phyloP scores from a whole-genome alignment of 2,888 invertebrate species.

The Escarpia spicata region DNA sequence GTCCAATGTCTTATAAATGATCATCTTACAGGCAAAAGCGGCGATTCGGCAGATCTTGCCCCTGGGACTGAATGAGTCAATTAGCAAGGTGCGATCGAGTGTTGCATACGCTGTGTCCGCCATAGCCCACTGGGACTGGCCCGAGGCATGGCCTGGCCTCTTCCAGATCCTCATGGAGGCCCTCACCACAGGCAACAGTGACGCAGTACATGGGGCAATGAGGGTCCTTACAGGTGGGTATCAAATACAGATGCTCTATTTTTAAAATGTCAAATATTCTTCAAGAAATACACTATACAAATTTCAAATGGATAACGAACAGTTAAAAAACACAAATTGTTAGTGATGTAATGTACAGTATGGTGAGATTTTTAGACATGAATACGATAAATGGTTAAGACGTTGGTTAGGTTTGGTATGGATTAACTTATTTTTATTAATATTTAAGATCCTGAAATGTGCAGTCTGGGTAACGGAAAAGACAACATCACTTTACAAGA shows the following conservation, averaged over 20 bases:
- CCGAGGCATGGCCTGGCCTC: constrained; percentile 76
- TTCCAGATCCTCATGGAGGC: constrained; percentile 76
- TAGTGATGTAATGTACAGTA: too few relatives aligned
- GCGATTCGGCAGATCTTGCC: constrained; percentile 75
- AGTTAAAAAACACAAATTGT: too few relatives aligned
- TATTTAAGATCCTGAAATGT: too few relatives aligned
- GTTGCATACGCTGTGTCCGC: constrained; percentile 78
- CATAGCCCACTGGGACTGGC: constrained; percentile 80
- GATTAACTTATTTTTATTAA: too few relatives aligned
- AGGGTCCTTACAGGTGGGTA: constrained; percentile 72
- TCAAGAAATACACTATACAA: too few relatives aligned
- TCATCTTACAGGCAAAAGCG: constrained; percentile 66
- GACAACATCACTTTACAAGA: too few relatives aligned
- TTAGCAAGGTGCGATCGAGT: constrained; percentile 76
- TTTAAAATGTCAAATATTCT: too few relatives aligned
- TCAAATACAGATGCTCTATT: not conserved
- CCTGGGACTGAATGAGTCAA: constrained; percentile 74
- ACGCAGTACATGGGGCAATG: constrained; percentile 78
- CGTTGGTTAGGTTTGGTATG: too few relatives aligned
- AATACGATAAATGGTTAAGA: too few relatives aligned
- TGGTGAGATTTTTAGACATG: too few relatives aligned
- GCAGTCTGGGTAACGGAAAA: too few relatives aligned
- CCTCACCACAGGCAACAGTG: constrained; percentile 69
- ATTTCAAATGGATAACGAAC: too few relatives aligned
- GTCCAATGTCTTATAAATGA: not conserved